Conservation (phyloP, 2,888 invertebrate genomes). For the Calephelis perditalis region DNA sequence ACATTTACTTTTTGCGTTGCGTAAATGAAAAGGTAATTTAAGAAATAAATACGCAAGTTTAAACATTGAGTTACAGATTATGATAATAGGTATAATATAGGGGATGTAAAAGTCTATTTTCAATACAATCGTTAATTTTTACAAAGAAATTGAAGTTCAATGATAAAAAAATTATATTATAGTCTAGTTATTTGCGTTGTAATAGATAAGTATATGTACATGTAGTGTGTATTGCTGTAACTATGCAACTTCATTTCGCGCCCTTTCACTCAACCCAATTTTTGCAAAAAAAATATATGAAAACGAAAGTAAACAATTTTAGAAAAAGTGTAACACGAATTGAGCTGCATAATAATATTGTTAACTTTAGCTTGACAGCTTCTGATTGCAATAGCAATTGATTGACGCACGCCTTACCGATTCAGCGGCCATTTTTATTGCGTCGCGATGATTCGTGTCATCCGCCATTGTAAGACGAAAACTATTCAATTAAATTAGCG, state of each 20-base stretch:
- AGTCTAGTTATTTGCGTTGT: conserved; percentile 13
- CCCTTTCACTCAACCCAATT: conserved; percentile 59
- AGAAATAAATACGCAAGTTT: not conserved
- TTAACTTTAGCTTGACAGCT: conserved; percentile 5
- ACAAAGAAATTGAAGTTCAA: not conserved
- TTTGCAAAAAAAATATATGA: not conserved
- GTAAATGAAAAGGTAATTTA: not conserved
- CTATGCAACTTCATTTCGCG: conserved; percentile 65
- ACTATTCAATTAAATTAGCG: conserved; percentile 47
- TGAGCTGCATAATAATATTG: not conserved
- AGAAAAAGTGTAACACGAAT: not conserved
- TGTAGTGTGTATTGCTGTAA: conserved; percentile 29
- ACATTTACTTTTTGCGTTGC: not conserved
- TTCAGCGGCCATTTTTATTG: conserved; percentile 77
- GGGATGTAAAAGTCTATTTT: not conserved
- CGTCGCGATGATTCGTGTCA: conserved; percentile 77
- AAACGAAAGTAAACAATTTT: conserved; percentile 6
- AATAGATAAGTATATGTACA: conserved; percentile 14
- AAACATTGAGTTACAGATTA: not conserved
- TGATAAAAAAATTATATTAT: not conserved
- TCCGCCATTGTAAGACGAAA: conserved; percentile 73
- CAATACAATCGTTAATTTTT: not conserved
- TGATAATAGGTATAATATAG: not conserved
- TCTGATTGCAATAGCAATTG: conserved; percentile 44
- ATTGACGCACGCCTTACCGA: conserved; percentile 76